Base-by-base conservation (phyloP, 1,140 invertebrate species). In the Ceratosolen solmsi region DNA sequence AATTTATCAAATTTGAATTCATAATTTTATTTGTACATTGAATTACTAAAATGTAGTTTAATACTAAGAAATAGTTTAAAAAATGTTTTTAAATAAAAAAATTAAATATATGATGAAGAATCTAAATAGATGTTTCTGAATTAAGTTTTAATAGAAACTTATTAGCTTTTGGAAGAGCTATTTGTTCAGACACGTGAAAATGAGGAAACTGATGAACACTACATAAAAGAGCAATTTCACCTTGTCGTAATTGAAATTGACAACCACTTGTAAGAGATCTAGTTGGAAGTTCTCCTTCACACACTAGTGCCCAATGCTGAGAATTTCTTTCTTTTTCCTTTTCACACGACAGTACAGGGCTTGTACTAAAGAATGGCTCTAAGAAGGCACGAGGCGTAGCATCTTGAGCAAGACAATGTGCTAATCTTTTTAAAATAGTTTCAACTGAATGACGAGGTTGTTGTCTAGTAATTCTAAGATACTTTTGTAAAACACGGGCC, bases 391-490 rank as follows among this genome's bases (percentile, higher is more conserved):
- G 93, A 0, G 98, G 97, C n/a, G 96, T 96, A 58, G 99, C 93
- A 90, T 99, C 98, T 89, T 98, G 96, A 25, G 96, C 95, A 0
- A 99, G 92, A 90, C 98, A 99, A 79, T 94, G 94, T 0, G 98
- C 96, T 78, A 99, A 92, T 89, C 99, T 97, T 76, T 92, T 90
- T 46, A 96, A 89, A 83, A 99, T 98, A 17, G 96, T 95, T 87
- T 99, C 98, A 82, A 98, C 97, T 0, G 97, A 96, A 90, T 99
- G 98, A 74, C 97, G 93, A 0, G 98, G 98, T 88, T 99, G 98
- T 88, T 99, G 98, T 1, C 98, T 91, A 0, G 98, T 99, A 1
- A 99, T 96, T 33, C 98, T 93, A 60, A 99, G 92, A 91, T 98
- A 99, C 91, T 99, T 99, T 91, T 99, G 98, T 74, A 99, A 92